Base-by-base conservation (phyloP, 2,113 vertebrate genomes). In the Lagopus muta region DNA sequence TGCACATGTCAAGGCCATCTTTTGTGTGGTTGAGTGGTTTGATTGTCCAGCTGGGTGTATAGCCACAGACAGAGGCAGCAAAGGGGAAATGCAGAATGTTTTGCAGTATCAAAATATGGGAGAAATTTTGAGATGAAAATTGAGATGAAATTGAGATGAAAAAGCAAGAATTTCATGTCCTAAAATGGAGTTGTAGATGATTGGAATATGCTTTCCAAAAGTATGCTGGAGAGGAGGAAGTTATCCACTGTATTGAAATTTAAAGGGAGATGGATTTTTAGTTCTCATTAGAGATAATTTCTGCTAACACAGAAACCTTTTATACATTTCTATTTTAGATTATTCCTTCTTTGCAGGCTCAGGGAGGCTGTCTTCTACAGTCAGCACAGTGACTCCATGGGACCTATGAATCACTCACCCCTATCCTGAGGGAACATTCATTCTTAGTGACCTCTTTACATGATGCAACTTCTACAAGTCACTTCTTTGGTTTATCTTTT, bases 1-100 rank as follows among this genome's bases (percentile, higher is more conserved):
- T 32, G 73, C 66, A 22, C 24, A 0, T 54, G 92, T 92, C 96
- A 92, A 92, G 95, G 92, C 83, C 90, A 0, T 45, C 61, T 43
- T 78, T 83, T 94, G 92, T 78, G 83, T 92, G 91, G 45, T 82
- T 9, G 66, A 82, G 3, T 22, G 36, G 61, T 78, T 84, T 73
- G 52, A 81, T 88, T 82, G 52, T 0, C 0, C 10, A 27, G 22
- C 25, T 60, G 57, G 19, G 18, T 78, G 61, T 75, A 17, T 70
- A 40, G 73, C 32, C 76, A 78, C 57, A 74, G 47, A 11, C 2
- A 0, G 40, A 66, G 86, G 36, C 36, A 61, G 32, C 45, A 20
- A 78, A 54, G 43, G 58, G 38, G 16, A 73, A 78, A 48, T 0
- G 0, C 61, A 78, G 70, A 38, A 84, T 52, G 27, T 19, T 58